A percentile compares a stretch with the other conserved stretches of the same genome.
Conservation (phyloP, 2,888 invertebrate genomes). For the Brachyptera putata region DNA sequence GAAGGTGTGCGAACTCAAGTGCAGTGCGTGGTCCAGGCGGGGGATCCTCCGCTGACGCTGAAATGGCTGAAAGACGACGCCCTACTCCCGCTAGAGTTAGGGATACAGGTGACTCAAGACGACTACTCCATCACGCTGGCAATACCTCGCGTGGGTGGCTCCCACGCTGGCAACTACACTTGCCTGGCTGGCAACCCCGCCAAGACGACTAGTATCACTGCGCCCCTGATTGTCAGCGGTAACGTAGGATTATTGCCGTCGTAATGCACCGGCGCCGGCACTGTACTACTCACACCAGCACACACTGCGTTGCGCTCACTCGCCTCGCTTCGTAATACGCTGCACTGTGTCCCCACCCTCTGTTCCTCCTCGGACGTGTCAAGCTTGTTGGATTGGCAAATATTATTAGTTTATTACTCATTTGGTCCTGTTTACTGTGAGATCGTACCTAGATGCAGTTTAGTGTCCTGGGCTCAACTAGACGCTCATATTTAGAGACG, state of each 20-base stretch:
- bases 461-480: too few species aligned
- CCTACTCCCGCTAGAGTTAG: constrained; percentile 42
- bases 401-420: too few species aligned
- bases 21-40: constrained; percentile 47
- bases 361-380: too few species aligned
- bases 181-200: constrained; percentile 39
- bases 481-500: too few species aligned
- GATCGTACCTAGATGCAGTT: too few species aligned
- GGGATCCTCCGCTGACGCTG: constrained; percentile 47
- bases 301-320: neutral
- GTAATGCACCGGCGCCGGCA: too few species aligned
- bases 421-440: too few species aligned
- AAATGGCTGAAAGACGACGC: constrained; percentile 48
- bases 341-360: constrained; percentile 9
- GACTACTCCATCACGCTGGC: constrained; percentile 42
- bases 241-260: too few species aligned
- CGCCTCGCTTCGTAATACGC: neutral
- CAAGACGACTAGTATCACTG: constrained; percentile 37
- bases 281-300: neutral
- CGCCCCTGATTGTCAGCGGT: constrained; percentile 39
- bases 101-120: constrained; percentile 39
- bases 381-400: too few species aligned
- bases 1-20: constrained; percentile 40
- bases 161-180: constrained; percentile 40
- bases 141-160: constrained; percentile 42